Base-by-base conservation (phyloP, 2,888 invertebrate genomes). In the Microctonus aethiopoides region DNA sequence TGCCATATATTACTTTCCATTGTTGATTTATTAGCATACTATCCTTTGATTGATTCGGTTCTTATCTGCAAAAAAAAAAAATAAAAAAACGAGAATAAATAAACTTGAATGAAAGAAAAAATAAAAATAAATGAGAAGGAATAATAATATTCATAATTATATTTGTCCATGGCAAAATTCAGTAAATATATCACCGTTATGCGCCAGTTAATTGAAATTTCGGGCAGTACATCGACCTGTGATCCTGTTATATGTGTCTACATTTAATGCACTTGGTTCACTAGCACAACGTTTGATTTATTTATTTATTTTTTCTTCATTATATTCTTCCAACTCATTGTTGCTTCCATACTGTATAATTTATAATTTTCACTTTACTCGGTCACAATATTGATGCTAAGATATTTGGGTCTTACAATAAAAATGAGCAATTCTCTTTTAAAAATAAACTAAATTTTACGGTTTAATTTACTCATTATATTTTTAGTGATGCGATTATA, bases 21-120 rank as follows among this genome's bases (percentile, higher is more conserved):
- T 68, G 80, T 80, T 80, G 79, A 78, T 80, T 80, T 82, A 46
- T 46, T 46, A 76, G 79, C 85, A 85, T 85, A 75, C 80, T 84
- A 83, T 74, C 76, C 41, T 52, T 77, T 72, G 68, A 62, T 72
- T 66, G 74, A 72, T 74, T 76, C 29, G 36, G 75, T 77, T 39
- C 59, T 74, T 73, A 79, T 70, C 84, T 83, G 80, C 4, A 81
- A 82, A 67, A 70, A 34, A 36, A 65, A 20, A 51, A 22, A 63
- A 26, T 20, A 62, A 20, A 13, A 36, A 16, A 26, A 16, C 6
- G 9, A 46, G n/a, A 5, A 46, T n/a, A 46, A 36, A 5, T 4
- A 36, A 36, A 9, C 4, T 9, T 36, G 5, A 36, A 36, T 10
- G 10, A 20, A 16, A 52, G 9, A 41, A 26, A 22, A 46, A 16